Percentiles rank a stretch among this genome's conserved stretches.
phyloP scores from a whole-genome alignment of 2,888 invertebrate species.

The Torymus tubicola region DNA sequence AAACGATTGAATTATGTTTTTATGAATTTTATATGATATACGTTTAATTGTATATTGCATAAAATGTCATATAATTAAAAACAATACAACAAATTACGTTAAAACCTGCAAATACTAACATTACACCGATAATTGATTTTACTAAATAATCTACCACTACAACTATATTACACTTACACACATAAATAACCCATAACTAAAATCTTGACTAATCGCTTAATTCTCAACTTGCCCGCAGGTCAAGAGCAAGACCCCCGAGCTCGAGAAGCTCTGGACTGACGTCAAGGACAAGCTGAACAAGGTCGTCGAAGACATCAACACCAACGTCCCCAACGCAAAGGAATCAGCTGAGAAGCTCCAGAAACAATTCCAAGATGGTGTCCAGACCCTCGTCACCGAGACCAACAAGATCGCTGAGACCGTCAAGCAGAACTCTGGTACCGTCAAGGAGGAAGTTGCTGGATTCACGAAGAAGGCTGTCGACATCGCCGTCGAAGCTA shows the following conservation, averaged over 20 bases:
- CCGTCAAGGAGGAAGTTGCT: slow-evolving; percentile 69
- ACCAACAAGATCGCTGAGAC: slow-evolving; percentile 69
- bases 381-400: slow-evolving; percentile 68
- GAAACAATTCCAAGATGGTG: slow-evolving; percentile 69
- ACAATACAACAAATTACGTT: too few species aligned
- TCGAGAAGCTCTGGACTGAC: slow-evolving; percentile 68
- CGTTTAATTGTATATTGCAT: too few species aligned
- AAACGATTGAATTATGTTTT: too few species aligned
- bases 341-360: slow-evolving; percentile 69
- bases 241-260: slow-evolving; percentile 71
- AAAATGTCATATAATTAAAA: too few species aligned
- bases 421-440: slow-evolving; percentile 67
- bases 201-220: neutral
- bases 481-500: slow-evolving; percentile 70
- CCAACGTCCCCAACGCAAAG: slow-evolving; percentile 69
- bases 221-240: slow-evolving; percentile 62
- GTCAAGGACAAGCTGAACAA: slow-evolving; percentile 67
- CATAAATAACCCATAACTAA: too few species aligned
- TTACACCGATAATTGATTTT: too few species aligned
- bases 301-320: slow-evolving; percentile 67
- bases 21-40: too few species aligned
- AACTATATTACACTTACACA: too few species aligned
- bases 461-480: slow-evolving; percentile 71
- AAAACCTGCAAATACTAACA: too few species aligned
- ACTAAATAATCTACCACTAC: too few species aligned